Evolutionary conservation across 2,888 invertebrate genomes (phyloP).

Genomic region (Emesis russula): DNA sequence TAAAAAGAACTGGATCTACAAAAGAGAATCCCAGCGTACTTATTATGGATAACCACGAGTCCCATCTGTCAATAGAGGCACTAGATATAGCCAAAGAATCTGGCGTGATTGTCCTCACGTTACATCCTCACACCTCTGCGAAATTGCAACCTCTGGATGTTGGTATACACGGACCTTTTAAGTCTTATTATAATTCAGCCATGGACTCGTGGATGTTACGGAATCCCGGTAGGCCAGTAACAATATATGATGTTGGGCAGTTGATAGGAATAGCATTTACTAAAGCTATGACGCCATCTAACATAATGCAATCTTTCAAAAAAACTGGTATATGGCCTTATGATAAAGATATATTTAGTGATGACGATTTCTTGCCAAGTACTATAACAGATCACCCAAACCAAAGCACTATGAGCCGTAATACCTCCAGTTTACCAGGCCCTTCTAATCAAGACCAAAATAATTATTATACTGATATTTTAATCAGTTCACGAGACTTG

Average conservation of each 20-base stretch:
- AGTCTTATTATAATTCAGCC: conserved; percentile 73
- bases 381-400: conserved; percentile 48
- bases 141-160: conserved; percentile 83
- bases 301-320: conserved; percentile 57
- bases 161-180: conserved; percentile 76
- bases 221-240: conserved; percentile 77
- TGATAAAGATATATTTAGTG: conserved; percentile 47
- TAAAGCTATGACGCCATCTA: conserved; percentile 67
- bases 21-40: conserved; percentile 88
- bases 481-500: too few relatives aligned
- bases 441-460: too few relatives aligned
- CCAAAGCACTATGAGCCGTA: neutral
- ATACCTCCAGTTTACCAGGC: too few relatives aligned
- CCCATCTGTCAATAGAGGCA: conserved; percentile 81
- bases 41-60: conserved; percentile 90
- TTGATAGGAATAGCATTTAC: conserved; percentile 73
- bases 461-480: too few relatives aligned
- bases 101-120: conserved; percentile 75
- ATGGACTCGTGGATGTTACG: conserved; percentile 80
- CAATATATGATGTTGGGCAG: conserved; percentile 77
- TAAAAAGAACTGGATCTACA: conserved; percentile 86
- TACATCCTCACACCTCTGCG: conserved; percentile 81
- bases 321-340: conserved; percentile 58
- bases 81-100: conserved; percentile 74
- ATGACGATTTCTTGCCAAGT: conserved; percentile 50